Evolutionary conservation across 2,797 vertebrate genomes (phyloP), one percentile per base, ranked within the genome.

Genomic region (Gobio occitaniae): DNA sequence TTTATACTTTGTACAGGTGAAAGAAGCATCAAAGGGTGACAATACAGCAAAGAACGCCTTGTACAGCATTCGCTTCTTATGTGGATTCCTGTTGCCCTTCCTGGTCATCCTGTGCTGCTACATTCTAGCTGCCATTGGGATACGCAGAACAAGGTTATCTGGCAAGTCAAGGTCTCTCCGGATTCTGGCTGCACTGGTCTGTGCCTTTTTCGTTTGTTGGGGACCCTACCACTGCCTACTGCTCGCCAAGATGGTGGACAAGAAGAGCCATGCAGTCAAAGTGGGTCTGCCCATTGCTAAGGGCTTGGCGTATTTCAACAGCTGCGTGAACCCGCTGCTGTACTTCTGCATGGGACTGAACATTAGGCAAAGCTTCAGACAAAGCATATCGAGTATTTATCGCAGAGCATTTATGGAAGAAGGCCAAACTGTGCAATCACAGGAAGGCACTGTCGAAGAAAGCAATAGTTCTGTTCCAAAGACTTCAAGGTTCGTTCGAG

Each of bases 171-270:
- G 93, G 9, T 90, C 94, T 0, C 86, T 96, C 2, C 92, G 94
- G 4, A 93, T 96, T 52, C 38, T 96, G 0, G 92, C 91, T 0
- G 88, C 89, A 0, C 59, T 96, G 1, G 94, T 96, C 0, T 56
- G 89, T 0, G 93, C 95, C 0, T 96, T 96, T 84, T 95, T 96
- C 88, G 17, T 96, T 12, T 96, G 95, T 89, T 96, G 95, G 95
- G 94, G 88, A 0, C 95, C 95, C 0, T 95, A 96, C 87, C 95
- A 96, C 91, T 92, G 90, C 87, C 90, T 96, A 52, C 92, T 93
- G 48, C 90, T 96, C 81, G 92, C 87, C 80, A 95, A 95, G 87
- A 93, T 95, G 95, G 90, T 93, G 82, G 78, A 95, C 74, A 92
- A 61, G 3, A 90, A 94, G 69, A 92, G 84, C 69, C 5, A 5